Conservation (phyloP, 2,888 invertebrate genomes). For the Acanthococcus lagerstroemiae region DNA sequence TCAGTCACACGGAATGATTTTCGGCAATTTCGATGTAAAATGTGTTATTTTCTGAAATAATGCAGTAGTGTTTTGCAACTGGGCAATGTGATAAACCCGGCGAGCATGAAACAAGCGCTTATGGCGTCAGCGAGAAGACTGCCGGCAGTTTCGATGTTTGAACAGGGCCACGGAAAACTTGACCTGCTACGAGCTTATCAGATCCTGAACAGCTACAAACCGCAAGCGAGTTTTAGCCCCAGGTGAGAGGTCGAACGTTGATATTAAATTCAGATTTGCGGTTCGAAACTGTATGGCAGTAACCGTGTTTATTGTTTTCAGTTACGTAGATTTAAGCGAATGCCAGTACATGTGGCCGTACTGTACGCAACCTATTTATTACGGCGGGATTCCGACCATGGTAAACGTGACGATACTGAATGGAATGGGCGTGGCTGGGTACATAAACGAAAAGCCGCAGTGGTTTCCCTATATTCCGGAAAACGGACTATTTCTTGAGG, state of each 20-base stretch:
- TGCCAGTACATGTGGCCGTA: constrained; percentile 99
- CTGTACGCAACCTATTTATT: constrained; percentile 88
- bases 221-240: constrained; percentile 49
- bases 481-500: constrained; percentile 66
- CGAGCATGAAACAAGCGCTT: constrained; percentile 91
- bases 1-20: no score
- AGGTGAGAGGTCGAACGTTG: constrained; percentile 37
- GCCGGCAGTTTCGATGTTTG: constrained; percentile 86
- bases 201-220: constrained; percentile 52
- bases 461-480: constrained; percentile 86
- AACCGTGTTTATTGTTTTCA: constrained; percentile 45
- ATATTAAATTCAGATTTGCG: constrained; percentile 5
- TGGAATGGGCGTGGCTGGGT: constrained; percentile 82
- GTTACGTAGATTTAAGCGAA: constrained; percentile 87
- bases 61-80: constrained; percentile 45
- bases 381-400: constrained; percentile 74
- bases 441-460: constrained; percentile 55
- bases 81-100: constrained; percentile 65
- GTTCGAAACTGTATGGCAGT: constrained; percentile 1
- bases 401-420: constrained; percentile 91
- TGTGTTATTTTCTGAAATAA: not conserved
- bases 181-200: constrained; percentile 83
- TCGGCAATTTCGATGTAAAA: no score
- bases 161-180: constrained; percentile 91
- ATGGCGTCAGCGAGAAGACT: constrained; percentile 78